Base-by-base conservation (phyloP, 2,888 invertebrate genomes). In the Ophion ventricosus region DNA sequence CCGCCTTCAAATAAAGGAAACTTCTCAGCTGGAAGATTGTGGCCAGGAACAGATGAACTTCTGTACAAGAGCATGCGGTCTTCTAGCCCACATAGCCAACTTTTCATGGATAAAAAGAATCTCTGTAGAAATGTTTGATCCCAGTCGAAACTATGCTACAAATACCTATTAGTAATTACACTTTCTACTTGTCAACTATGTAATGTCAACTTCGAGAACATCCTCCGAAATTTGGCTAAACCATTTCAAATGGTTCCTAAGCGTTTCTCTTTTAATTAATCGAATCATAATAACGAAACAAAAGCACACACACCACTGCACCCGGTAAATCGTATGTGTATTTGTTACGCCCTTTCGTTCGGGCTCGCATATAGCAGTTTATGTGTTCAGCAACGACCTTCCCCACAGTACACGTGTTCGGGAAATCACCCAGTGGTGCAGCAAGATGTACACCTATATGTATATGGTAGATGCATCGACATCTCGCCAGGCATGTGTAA, bases 401-500 rank as follows among this genome's bases (percentile, higher is more conserved):
- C 61, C 74, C 70, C 66, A 79, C 26, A 10, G 17, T 76, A 43
- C 76, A 83, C 61, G 76, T 72, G 76, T 67, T 70, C 35, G 26
- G 83, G 73, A 76, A 80, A 83, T 76, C 66, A 66, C 11, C 59
- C 64, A 54, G 59, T 29, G 70, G 25, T 56, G 25, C 73, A 63
- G 61, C 49, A 80, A 61, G 40, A 66, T 57, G n/a, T 66, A 40
- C 59, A 57, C 54, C 25, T 66, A 43, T 43, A 29, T 40, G 23
- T 23, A 57, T 77, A n/a, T n/a, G n/a, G n/a, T n/a, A 56, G 59
- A 73, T 73, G 43, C 43, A 75, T 83, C 64, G 79, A 70, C 61
- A 29, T 75, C 74, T 49, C 49, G 25, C n/a, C 57, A 20, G 70
- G 79, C 79, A 72, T 83, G 63, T 75, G 64, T 69, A 79, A 79